Evolutionary conservation across 1,140 invertebrate species (phyloP), one percentile per base, ranked within the genome.

Genomic region (Dufourea novaeangliae): DNA sequence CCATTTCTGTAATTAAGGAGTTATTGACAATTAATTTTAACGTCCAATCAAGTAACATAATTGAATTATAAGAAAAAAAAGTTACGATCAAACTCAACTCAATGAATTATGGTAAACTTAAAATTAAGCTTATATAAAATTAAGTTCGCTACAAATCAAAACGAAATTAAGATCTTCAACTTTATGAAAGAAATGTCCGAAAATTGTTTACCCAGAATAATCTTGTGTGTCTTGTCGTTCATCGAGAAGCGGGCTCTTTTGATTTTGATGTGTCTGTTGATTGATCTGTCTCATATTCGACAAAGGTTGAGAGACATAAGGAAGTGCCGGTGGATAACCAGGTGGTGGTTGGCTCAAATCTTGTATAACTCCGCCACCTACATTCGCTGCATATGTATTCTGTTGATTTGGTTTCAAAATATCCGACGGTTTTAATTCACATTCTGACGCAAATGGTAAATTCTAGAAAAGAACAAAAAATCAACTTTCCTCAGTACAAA

Each of bases 361-460:
- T 74, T 90, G 92, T 54, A 92, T 92, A 32, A 92, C 82, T 67
- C 88, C 84, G 32, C 90, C 85, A 81, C 86, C 87, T 79, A 89
- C 83, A 85, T 87, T 87, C 82, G 88, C 66, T 63, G 79, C 73
- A 82, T 90, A 90, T 20, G 87, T 66, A 70, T 80, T 90, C 81
- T 90, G 86, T 52, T 87, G 87, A 83, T 56, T 90, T 80, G 92
- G 86, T 83, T 91, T 93, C n/a, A 91, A 78, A 73, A 90, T 87
- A 41, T 91, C 93, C 8, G 90, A 87, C 61, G 94, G 94, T 88
- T 95, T 95, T 71, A 95, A 93, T 75, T 95, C 95, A 88, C 95
- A 95, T 88, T 95, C 95, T 41, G 94, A 92, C 22, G 95, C 95
- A 91, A 95, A 95, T 46, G 95, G 95, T 76, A 95, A 88, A 86